Conservation (phyloP, 2,888 invertebrate species). For the Troilus luridus region DNA sequence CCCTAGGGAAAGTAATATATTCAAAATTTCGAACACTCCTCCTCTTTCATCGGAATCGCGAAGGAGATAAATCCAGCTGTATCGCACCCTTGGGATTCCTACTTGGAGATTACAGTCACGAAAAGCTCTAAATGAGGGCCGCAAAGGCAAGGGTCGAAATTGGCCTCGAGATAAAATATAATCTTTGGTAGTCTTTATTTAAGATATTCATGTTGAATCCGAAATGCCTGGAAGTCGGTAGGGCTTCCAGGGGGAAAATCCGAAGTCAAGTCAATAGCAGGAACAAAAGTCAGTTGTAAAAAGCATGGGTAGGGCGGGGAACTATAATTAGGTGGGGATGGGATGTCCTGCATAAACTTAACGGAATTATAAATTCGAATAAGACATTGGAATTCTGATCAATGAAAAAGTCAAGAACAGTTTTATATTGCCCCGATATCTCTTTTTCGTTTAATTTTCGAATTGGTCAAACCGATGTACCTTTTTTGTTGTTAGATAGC, state of each 20-base stretch:
- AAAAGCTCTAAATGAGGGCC: slow-evolving; percentile 17
- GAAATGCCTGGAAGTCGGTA: neutral
- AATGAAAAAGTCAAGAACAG: no score
- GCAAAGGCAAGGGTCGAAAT: neutral
- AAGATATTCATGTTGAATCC: slow-evolving; percentile 14
- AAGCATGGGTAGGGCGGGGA: neutral
- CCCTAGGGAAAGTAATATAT: neutral
- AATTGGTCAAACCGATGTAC: no score
- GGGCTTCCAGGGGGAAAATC: neutral
- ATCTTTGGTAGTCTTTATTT: slow-evolving; percentile 16
- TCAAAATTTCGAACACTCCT: neutral
- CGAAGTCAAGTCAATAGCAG: neutral
- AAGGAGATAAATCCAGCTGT: neutral
- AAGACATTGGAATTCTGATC: no score
- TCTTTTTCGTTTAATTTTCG: no score
- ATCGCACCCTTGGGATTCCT: neutral
- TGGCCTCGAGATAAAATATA: slow-evolving; percentile 5
- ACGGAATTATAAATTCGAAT: no score
- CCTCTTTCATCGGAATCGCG: neutral
- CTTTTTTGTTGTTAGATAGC: no score
- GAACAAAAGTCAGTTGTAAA: neutral
- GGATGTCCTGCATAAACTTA: no score
- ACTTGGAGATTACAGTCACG: slow-evolving; percentile 2
- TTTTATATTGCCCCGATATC: no score
- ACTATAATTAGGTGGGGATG: no score